Evolutionary conservation across 2,113 vertebrate genomes (phyloP).

Genomic region (Eclectus roratus): DNA sequence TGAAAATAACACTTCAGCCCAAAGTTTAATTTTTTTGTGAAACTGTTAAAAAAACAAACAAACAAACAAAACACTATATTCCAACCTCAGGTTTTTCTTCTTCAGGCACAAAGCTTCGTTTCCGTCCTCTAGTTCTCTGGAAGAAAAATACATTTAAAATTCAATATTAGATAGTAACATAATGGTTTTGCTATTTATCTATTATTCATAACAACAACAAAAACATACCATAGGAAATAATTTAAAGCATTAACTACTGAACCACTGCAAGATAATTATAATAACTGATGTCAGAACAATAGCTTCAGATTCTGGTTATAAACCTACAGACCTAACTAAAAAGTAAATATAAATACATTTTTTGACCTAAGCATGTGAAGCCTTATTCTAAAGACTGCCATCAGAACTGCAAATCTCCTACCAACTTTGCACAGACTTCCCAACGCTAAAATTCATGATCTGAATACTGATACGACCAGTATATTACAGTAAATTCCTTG

Average conservation of each 20-base stretch:
- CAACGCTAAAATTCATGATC: background rate
- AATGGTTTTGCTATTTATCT: background rate
- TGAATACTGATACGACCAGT: background rate
- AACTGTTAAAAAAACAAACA: background rate
- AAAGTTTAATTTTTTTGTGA: slow-evolving; percentile 19
- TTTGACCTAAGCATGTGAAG: background rate
- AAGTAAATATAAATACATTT: background rate
- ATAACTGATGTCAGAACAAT: background rate
- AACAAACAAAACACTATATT: slow-evolving; percentile 43
- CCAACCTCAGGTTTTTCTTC: slow-evolving; percentile 93
- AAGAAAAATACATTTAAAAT: slow-evolving; percentile 61
- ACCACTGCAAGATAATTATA: background rate
- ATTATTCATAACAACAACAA: background rate
- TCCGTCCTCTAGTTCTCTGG: slow-evolving; percentile 97
- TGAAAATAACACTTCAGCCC: background rate
- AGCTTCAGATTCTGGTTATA: background rate
- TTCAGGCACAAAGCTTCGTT: slow-evolving; percentile 89
- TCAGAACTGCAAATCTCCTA: background rate
- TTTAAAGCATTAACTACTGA: background rate
- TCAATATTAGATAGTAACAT: background rate
- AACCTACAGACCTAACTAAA: background rate
- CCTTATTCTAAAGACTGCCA: background rate
- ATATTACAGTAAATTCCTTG: background rate
- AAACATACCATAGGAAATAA: background rate
- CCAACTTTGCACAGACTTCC: background rate